These are phyloP conservation scores for Parazoanthus swiftii DNA, from an alignment of 92 coral and sea anemone genomes.

Conservation along the genomic window DNA sequence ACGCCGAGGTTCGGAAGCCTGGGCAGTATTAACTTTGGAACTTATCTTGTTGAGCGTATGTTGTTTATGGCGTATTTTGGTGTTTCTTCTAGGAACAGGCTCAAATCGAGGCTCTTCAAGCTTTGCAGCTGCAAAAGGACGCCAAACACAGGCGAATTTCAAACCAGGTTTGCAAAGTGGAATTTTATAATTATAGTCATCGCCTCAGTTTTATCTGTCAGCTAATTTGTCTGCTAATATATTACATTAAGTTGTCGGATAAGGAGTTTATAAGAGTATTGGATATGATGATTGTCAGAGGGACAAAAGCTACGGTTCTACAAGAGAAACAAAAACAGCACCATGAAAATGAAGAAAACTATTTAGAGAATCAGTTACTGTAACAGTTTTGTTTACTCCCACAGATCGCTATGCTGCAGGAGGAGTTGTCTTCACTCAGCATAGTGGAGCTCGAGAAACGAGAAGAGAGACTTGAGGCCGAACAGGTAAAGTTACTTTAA, in stretches of 20 bases:
- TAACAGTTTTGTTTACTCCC: background rate
- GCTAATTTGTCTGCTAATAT: no score
- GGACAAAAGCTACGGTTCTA: no score
- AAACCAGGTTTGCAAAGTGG: constrained; percentile 63
- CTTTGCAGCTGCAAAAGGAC: constrained; percentile 91
- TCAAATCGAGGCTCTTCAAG: constrained; percentile 94
- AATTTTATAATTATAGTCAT: background rate
- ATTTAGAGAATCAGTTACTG: background rate
- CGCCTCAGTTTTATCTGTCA: background rate
- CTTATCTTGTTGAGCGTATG: background rate
- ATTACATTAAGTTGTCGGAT: no score
- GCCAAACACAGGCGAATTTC: constrained; percentile 87
- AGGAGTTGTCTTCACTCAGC: constrained; percentile 80
- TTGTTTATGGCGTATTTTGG: background rate
- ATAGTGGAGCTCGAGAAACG: constrained; percentile 84
- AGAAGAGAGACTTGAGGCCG: constrained; percentile 84
- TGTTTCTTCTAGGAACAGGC: constrained; percentile 70
- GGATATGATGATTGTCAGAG: no score
- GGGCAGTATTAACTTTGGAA: no score
- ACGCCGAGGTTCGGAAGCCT: no score
- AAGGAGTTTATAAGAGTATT: no score
- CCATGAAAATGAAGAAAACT: background rate
- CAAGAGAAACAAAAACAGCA: no score
- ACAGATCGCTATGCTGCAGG: constrained; percentile 86
- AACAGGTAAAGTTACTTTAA: constrained; percentile 56